Conservation (phyloP, 2,888 invertebrate species). For the Drosophila limbata region DNA sequence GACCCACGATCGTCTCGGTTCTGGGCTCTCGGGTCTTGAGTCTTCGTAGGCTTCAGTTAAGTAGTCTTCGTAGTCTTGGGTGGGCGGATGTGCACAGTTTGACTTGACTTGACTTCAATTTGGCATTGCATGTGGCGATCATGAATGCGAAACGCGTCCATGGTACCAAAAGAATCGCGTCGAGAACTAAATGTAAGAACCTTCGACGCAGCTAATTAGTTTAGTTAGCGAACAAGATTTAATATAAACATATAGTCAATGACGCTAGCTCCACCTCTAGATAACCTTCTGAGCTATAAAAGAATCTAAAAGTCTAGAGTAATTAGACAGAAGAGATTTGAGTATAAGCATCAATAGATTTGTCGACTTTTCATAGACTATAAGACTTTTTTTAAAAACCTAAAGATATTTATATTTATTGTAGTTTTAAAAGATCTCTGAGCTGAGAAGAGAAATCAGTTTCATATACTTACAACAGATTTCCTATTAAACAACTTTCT, state of each 20-base stretch:
- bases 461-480: no score
- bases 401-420: no score
- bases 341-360: background rate
- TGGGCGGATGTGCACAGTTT: conserved; percentile 47
- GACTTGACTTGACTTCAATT: conserved; percentile 44
- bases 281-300: conserved; percentile 25
- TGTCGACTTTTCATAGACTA: no score
- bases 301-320: background rate
- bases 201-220: conserved; percentile 44
- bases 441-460: no score
- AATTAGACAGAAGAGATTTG: background rate
- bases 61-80: conserved; percentile 11
- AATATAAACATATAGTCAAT: conserved; percentile 35
- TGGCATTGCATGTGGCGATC: conserved; percentile 56
- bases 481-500: no score
- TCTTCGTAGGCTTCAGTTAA: background rate
- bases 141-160: conserved; percentile 53
- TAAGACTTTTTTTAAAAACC: no score
- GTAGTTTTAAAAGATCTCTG: no score
- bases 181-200: conserved; percentile 25
- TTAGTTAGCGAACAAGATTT: conserved; percentile 39
- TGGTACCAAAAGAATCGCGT: conserved; percentile 22
- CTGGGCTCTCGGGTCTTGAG: conserved; percentile 10
- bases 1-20: conserved; percentile 7
- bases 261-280: conserved; percentile 1